A percentile compares a stretch with the other conserved stretches of the same genome.
These are phyloP conservation scores for Oxyteleia sp. DNA, from an alignment of 2,888 invertebrate genomes.

Conservation along the genomic window DNA sequence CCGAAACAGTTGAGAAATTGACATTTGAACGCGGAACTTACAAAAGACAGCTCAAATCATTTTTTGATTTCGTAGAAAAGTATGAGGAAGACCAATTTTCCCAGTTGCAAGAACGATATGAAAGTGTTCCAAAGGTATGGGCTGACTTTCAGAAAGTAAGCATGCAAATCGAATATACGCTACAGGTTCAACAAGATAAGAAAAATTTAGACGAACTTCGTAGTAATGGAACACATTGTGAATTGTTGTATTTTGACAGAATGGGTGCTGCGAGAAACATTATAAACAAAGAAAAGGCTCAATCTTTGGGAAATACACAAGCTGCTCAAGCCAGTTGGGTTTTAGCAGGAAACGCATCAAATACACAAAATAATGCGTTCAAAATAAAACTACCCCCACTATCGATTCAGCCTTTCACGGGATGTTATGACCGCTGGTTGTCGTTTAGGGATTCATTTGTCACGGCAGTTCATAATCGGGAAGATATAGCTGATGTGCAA, in stretches of 20 bases:
- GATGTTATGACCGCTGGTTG: slow-evolving; percentile 1
- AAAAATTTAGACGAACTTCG: too few relatives aligned
- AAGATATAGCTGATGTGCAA: not conserved
- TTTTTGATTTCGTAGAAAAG: not conserved
- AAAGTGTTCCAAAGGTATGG: not conserved
- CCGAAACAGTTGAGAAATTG: not conserved
- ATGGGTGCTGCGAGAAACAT: too few relatives aligned
- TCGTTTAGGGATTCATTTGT: slow-evolving; percentile 4
- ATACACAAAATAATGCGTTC: not conserved
- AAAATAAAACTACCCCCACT: slow-evolving; percentile 7
- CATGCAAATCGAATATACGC: not conserved
- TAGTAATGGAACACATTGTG: too few relatives aligned
- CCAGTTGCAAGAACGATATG: slow-evolving; percentile 15
- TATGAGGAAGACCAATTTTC: not conserved
- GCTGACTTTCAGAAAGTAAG: not conserved
- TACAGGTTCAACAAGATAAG: not conserved
- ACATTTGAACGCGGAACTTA: not conserved
- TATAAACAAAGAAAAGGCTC: not conserved
- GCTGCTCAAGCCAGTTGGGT: not conserved
- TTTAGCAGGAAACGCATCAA: too few relatives aligned
- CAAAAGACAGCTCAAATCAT: slow-evolving; percentile 6
- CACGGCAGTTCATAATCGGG: not conserved
- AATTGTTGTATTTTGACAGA: too few relatives aligned
- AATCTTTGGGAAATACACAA: not conserved
- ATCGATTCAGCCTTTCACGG: not conserved